A percentile compares a stretch with the other conserved stretches of the same genome.
Evolutionary conservation across 2,888 invertebrate genomes (phyloP).

Genomic region (Monoplex corrugatus): DNA sequence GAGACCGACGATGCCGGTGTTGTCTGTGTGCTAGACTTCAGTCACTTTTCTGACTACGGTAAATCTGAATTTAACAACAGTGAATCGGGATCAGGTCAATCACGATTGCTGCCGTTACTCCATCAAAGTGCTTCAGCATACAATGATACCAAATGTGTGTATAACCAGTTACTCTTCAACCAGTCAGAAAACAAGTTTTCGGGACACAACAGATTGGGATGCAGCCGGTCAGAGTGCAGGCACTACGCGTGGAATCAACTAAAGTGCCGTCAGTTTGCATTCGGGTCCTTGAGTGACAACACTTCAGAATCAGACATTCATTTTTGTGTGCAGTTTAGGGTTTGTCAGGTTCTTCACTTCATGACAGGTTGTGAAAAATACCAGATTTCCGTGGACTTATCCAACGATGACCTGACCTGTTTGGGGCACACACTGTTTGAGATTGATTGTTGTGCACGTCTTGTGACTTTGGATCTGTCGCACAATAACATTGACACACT

Average conservation of each 20-base stretch:
- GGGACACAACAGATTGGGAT: not conserved
- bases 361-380: not conserved
- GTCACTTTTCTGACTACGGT: too few relatives aligned
- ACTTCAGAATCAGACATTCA: not conserved
- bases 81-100: too few relatives aligned
- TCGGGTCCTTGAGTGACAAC: not conserved
- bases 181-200: not conserved
- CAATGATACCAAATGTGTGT: too few relatives aligned
- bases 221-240: not conserved
- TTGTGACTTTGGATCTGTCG: not conserved
- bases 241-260: not conserved
- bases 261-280: not conserved
- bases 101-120: too few relatives aligned
- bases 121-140: too few relatives aligned
- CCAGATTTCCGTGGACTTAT: not conserved
- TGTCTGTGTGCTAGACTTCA: too few relatives aligned
- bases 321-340: not conserved
- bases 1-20: too few relatives aligned
- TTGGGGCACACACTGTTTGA: not conserved
- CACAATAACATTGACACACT: not conserved
- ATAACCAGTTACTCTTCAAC: not conserved
- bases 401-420: not conserved
- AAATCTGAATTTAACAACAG: too few relatives aligned
- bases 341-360: not conserved
- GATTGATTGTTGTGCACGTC: not conserved